Percentiles rank a stretch among this genome's conserved stretches.
These are phyloP conservation scores for Alcis repandata DNA, from an alignment of 2,888 invertebrate genomes.

Conservation along the genomic window DNA sequence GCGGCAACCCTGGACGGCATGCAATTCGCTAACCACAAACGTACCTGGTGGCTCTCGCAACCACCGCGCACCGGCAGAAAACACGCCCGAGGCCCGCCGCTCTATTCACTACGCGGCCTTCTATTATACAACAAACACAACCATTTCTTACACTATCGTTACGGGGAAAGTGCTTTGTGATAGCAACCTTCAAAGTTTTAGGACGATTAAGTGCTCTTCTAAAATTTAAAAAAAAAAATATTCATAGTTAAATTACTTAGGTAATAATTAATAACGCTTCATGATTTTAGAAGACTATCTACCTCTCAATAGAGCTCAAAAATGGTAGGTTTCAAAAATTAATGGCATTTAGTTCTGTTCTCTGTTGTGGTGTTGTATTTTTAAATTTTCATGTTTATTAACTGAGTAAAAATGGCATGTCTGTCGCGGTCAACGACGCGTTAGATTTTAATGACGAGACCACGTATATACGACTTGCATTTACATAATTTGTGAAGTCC, in stretches of 20 bases:
- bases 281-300: too few relatives aligned
- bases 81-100: slow-evolving; percentile 28
- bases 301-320: neutral
- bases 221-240: too few relatives aligned
- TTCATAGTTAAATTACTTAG: too few relatives aligned
- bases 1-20: slow-evolving; percentile 37
- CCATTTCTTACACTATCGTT: slow-evolving; percentile 19
- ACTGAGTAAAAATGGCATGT: slow-evolving; percentile 50
- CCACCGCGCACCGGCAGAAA: slow-evolving; percentile 43
- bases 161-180: slow-evolving; percentile 11
- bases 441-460: slow-evolving; percentile 67
- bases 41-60: slow-evolving; percentile 41
- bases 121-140: slow-evolving; percentile 25
- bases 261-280: too few relatives aligned
- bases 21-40: slow-evolving; percentile 49
- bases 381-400: slow-evolving; percentile 47
- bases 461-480: slow-evolving; percentile 56
- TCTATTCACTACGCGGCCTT: slow-evolving; percentile 26
- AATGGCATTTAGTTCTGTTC: slow-evolving; percentile 8
- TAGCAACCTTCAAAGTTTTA: slow-evolving; percentile 8
- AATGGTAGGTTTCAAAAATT: slow-evolving; percentile 1
- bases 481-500: slow-evolving; percentile 68
- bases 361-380: slow-evolving; percentile 20
- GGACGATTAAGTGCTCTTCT: neutral
- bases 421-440: slow-evolving; percentile 56